Base-by-base conservation (phyloP, 2,113 vertebrate genomes). In the Engraulis encrasicolus region DNA sequence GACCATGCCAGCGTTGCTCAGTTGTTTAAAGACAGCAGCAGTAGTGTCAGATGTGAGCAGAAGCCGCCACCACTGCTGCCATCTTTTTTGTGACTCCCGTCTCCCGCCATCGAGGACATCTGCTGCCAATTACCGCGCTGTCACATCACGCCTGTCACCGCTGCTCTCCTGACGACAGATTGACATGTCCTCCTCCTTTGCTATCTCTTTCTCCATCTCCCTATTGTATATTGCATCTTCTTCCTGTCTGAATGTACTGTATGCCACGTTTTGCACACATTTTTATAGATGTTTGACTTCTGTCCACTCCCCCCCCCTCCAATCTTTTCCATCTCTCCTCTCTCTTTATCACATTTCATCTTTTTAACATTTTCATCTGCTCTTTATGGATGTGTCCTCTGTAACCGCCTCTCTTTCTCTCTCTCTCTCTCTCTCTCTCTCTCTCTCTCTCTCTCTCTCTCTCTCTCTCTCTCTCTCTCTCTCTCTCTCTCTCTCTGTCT, bases 41-140 rank as follows among this genome's bases (percentile, higher is more conserved):
- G 27, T 11, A 31, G 23, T 23, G 12, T n/a, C n/a, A n/a, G n/a
- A n/a, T n/a, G n/a, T n/a, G 23, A 49, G 23, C 37, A 40, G 74
- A 78, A 17, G 49, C 58, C 27, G 58, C 6, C 23, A 6, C 23
- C 23, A n/a, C n/a, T n/a, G n/a, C n/a, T n/a, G 23, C n/a, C 23
- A 2, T 66, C 23, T 23, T 58, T 7, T 4, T 20, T 58, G n/a
- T 6, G 19, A n/a, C 23, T 58, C 54, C 54, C 20, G 7, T 17
- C 6, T 6, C 6, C 23, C 27, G 14, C 58, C 58, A 66, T 66
- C 86, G 83, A 86, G 87, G 84, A 88, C 90, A 84, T 88, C 86
- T 90, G 84, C 89, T 89, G 90, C 92, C 94, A 93, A 85, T 93
- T 91, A 92, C n/a, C n/a, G 31, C 79, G 82, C 85, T 89, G 90